Evolutionary conservation across 2,888 invertebrate species (phyloP), one percentile per base, ranked within the genome.

Genomic region (Dryomyza anilis): DNA sequence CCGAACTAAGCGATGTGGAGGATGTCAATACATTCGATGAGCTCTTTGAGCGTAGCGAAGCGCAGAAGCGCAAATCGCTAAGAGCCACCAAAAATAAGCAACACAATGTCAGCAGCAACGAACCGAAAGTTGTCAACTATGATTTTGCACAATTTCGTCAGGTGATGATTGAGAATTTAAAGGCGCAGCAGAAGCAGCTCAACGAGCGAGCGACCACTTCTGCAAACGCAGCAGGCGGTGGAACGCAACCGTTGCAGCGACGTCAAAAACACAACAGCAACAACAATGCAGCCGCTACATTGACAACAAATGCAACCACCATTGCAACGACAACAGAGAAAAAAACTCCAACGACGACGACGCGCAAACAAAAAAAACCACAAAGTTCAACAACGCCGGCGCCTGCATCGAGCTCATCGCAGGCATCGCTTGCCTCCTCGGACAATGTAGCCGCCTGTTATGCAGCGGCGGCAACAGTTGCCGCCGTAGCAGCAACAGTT

Each of bases 11-110:
- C 36, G 80, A 76, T 56, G 77, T 82, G 2, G 83, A 82, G 33
- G 83, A 82, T 68, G 79, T 81, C 2, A 74, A 75, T 21, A 73
- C 71, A 4, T 82, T 82, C 45, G 81, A 80, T 39, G 70, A 73
- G 0, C 69, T 67, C 8, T 81, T 81, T 16, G 71, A 74, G 23
- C 69, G 73, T 8, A 69, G 73, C 0, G 81, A 82, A 27, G 70
- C 72, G 36, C 64, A 61, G 12, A 68, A 67, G 27, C 62, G 52
- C n/a, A 55, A 60, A n/a, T 29, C 50, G n/a, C 14, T 29, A 12
- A 67, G 62, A 19, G 43, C 29, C 23, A 63, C 45, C 33, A 66
- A 65, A 56, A 46, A 39, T 19, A 57, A 53, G n/a, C 30, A 36
- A 1, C 30, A 3, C 21, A 52, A 19, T 5, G 46, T 30, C 14